Evolutionary conservation across 2,113 vertebrate species (phyloP).

Genomic region (Lota lota): DNA sequence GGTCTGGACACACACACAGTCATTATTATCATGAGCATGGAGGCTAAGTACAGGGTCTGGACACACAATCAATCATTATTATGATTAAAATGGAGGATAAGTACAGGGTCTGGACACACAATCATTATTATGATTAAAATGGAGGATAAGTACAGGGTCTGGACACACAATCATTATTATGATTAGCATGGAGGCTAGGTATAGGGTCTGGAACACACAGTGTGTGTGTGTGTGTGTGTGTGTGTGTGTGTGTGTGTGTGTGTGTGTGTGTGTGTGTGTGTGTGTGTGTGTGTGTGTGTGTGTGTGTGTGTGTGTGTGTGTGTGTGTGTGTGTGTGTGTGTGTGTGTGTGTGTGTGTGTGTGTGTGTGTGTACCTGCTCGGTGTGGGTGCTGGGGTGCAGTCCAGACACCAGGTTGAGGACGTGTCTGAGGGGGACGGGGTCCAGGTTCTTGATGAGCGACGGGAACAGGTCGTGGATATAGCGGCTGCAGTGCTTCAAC

Average conservation of each 20-base stretch:
- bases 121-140: too few species aligned
- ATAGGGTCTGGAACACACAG: conserved; percentile 82
- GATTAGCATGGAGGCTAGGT: conserved; percentile 71
- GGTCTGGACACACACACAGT: conserved; percentile 71
- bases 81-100: conserved; percentile 61
- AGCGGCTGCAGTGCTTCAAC: conserved; percentile 98
- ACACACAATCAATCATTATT: too few species aligned
- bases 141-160: conserved; percentile 90
- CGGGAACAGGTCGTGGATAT: conserved; percentile 98
- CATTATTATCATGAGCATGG: too few species aligned
- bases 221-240: too few species aligned
- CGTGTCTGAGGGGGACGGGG: conserved; percentile 93
- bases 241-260: too few species aligned
- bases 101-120: conserved; percentile 84
- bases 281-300: too few species aligned
- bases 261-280: too few species aligned
- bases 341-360: conserved; percentile 9
- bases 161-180: background rate
- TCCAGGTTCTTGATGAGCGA: conserved; percentile 98
- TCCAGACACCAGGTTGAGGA: conserved; percentile 94
- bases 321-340: too few species aligned
- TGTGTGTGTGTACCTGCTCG: conserved; percentile 84
- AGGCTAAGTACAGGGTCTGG: too few species aligned
- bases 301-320: too few species aligned
- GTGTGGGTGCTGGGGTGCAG: conserved; percentile 97